These are phyloP conservation scores for Turnix velox DNA, from an alignment of 2,113 vertebrate species.

Conservation along the genomic window DNA sequence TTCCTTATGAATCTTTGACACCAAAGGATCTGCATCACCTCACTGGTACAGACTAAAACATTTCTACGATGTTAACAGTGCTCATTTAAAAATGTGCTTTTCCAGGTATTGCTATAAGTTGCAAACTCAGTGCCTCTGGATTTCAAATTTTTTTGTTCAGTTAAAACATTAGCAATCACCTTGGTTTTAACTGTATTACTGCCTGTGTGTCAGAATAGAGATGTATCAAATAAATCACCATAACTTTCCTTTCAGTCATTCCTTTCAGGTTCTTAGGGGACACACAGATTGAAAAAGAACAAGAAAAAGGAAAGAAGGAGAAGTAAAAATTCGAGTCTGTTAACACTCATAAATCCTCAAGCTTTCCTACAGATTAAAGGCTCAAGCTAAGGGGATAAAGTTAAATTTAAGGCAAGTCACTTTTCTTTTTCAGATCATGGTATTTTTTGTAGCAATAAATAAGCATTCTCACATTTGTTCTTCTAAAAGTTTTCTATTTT, in stretches of 20 bases:
- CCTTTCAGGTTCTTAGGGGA: conserved; percentile 27
- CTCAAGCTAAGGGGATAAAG: conserved; percentile 44
- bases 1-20: background rate
- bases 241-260: conserved; percentile 23
- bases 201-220: conserved; percentile 9
- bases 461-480: conserved; percentile 1
- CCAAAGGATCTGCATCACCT: background rate
- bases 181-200: background rate
- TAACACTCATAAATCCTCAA: conserved; percentile 57
- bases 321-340: conserved; percentile 54
- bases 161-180: background rate
- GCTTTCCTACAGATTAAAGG: conserved; percentile 67
- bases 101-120: background rate
- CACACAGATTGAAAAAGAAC: conserved; percentile 34
- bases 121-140: background rate
- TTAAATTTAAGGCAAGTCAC: conserved; percentile 53
- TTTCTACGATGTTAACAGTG: background rate
- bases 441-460: conserved; percentile 36
- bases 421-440: conserved; percentile 26
- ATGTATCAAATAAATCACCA: conserved; percentile 39
- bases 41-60: background rate
- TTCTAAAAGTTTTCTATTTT: background rate
- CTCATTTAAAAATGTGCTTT: background rate
- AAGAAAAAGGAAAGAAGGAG: conserved; percentile 21
- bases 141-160: background rate